Conservation (phyloP, 2,797 vertebrate genomes). For the Gymnodraco acuticeps region DNA sequence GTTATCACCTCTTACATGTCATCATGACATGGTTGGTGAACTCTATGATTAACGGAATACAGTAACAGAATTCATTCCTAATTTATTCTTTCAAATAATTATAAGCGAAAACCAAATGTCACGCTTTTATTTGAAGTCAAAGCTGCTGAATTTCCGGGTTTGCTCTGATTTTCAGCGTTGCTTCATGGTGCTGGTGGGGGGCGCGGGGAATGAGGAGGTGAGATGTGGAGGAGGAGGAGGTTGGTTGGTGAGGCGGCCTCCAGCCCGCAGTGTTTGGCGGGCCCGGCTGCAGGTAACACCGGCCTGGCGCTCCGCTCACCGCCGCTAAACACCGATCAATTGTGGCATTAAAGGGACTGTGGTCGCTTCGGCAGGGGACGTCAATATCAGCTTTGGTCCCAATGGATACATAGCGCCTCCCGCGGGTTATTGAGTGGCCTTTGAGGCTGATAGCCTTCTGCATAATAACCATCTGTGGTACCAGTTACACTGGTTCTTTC, state of each 20-base stretch:
- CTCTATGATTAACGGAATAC: background rate
- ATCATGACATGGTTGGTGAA: slow-evolving; percentile 3
- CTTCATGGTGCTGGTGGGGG: slow-evolving; percentile 44
- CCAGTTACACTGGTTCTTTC: slow-evolving; percentile 17
- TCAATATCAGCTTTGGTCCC: slow-evolving; percentile 50
- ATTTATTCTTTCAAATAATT: background rate
- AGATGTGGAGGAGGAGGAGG: slow-evolving; percentile 26
- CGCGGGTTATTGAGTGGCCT: slow-evolving; percentile 53
- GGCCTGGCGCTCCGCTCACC: slow-evolving; percentile 15
- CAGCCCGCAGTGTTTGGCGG: slow-evolving; percentile 33
- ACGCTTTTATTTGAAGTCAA: slow-evolving; percentile 63
- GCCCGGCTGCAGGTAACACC: slow-evolving; percentile 42
- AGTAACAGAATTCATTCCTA: background rate
- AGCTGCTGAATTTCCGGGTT: slow-evolving; percentile 8
- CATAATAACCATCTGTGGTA: slow-evolving; percentile 45
- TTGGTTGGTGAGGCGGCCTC: slow-evolving; percentile 10
- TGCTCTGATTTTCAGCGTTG: background rate
- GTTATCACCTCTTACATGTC: slow-evolving; percentile 20
- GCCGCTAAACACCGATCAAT: slow-evolving; percentile 53
- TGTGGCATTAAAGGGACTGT: slow-evolving; percentile 50
- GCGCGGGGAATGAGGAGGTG: slow-evolving; percentile 36
- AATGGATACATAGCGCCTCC: slow-evolving; percentile 63
- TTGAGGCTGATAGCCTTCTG: slow-evolving; percentile 28
- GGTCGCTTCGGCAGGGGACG: slow-evolving; percentile 37
- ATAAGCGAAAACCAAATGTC: background rate